phyloP scores from a whole-genome alignment of 2,113 vertebrate species.

The Mohoua ochrocephala region DNA sequence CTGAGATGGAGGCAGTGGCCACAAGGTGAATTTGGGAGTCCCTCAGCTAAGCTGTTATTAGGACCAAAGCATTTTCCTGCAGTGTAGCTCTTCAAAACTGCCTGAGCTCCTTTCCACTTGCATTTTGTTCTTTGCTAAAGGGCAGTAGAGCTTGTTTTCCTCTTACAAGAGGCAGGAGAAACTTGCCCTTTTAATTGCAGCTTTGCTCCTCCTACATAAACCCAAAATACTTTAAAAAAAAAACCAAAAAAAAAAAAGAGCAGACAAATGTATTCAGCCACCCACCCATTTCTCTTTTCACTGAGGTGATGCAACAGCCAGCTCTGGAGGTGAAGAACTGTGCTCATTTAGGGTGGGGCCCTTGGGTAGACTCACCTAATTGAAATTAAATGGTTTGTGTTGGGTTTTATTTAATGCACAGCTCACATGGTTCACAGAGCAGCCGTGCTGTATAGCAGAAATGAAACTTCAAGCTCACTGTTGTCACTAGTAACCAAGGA shows the following conservation, averaged over 20 bases:
- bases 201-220: constrained; percentile 1
- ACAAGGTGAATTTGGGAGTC: background rate
- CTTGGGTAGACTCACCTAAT: background rate
- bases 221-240: background rate
- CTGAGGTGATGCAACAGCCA: constrained; percentile 5
- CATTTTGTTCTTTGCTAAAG: background rate
- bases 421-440: background rate
- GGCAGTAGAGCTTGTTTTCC: background rate
- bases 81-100: background rate
- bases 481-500: background rate
- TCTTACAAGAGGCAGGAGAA: background rate
- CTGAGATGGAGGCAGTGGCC: background rate
- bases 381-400: background rate
- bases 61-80: background rate
- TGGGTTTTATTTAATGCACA: background rate
- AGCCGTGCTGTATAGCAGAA: background rate
- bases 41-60: background rate
- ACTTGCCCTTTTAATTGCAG: background rate
- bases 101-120: background rate
- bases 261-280: background rate
- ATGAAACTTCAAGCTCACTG: background rate
- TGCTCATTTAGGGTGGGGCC: background rate
- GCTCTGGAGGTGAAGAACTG: background rate
- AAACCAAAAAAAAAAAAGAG: background rate
- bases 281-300: background rate